A percentile compares a stretch with the other conserved stretches of the same genome.
phyloP scores from a whole-genome alignment of 1,140 invertebrate species.

The Euglossa dilemma region DNA sequence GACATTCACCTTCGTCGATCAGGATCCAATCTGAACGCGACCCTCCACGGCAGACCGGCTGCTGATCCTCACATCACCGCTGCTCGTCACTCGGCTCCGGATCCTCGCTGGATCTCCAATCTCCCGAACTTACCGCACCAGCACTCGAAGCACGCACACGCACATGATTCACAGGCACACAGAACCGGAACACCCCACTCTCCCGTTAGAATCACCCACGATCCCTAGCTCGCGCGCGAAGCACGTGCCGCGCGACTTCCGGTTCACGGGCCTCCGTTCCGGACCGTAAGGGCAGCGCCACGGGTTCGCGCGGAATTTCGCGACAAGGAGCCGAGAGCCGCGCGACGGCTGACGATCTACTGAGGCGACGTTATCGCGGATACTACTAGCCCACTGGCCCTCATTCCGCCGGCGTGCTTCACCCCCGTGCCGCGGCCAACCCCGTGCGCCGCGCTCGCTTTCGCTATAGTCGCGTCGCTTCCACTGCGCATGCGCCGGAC shows the following conservation, averaged over 20 bases:
- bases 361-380: conserved; percentile 59
- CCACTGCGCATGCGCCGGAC: conserved; percentile 22
- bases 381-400: conserved; percentile 66
- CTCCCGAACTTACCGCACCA: not conserved
- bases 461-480: not conserved
- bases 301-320: conserved; percentile 27
- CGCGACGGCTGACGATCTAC: conserved; percentile 56
- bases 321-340: conserved; percentile 31
- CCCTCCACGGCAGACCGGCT: no score
- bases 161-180: not conserved
- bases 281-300: not conserved
- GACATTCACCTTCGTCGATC: no score
- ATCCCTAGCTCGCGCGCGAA: not conserved
- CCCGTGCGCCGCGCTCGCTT: not conserved
- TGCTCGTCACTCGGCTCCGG: not conserved
- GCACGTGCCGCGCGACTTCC: not conserved
- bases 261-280: not conserved
- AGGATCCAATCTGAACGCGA: no score
- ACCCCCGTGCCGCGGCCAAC: conserved; percentile 7
- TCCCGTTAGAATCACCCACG: not conserved
- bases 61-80: no score
- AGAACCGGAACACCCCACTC: no score
- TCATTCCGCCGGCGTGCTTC: conserved; percentile 46
- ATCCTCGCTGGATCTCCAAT: no score
- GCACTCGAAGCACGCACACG: not conserved